A percentile compares a stretch with the other conserved stretches of the same genome.
These are phyloP conservation scores for Pristionchus japonicus DNA, from an alignment of 2,888 invertebrate genomes.

Conservation along the genomic window DNA sequence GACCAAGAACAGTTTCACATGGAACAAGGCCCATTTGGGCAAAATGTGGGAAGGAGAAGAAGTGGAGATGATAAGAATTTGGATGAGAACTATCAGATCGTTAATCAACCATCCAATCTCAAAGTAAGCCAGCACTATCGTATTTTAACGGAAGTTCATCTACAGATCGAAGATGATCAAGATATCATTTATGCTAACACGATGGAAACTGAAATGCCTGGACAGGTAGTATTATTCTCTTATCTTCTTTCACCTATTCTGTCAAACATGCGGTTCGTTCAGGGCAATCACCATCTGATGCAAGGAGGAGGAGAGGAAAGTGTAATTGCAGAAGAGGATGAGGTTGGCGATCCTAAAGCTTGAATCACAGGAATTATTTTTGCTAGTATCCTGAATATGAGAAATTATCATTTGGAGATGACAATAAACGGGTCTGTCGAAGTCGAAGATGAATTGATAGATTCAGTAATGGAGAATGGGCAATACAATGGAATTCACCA, in stretches of 20 bases:
- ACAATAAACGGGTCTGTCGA: slow-evolving; percentile 50
- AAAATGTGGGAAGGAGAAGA: background rate
- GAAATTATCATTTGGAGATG: slow-evolving; percentile 49
- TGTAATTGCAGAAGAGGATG: slow-evolving; percentile 9
- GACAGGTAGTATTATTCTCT: background rate
- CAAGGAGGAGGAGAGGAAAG: slow-evolving; percentile 2
- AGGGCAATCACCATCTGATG: background rate
- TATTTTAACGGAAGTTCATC: too few species aligned
- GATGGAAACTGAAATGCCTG: background rate
- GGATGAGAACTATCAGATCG: background rate
- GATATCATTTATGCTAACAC: background rate
- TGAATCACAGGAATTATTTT: too few species aligned
- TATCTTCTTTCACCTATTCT: too few species aligned
- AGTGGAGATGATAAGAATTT: background rate
- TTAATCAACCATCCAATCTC: slow-evolving; percentile 20
- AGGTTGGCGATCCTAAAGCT: too few species aligned
- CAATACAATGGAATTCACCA: too few species aligned
- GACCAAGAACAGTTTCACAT: background rate
- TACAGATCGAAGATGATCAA: background rate
- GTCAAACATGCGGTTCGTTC: background rate
- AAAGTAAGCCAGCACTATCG: background rate
- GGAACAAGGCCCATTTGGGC: background rate
- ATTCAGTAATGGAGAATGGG: slow-evolving; percentile 35
- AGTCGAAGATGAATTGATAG: slow-evolving; percentile 48
- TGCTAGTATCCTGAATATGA: too few species aligned